phyloP scores from a whole-genome alignment of 1,140 invertebrate genomes.

The Trachymyrmex cornetzi region DNA sequence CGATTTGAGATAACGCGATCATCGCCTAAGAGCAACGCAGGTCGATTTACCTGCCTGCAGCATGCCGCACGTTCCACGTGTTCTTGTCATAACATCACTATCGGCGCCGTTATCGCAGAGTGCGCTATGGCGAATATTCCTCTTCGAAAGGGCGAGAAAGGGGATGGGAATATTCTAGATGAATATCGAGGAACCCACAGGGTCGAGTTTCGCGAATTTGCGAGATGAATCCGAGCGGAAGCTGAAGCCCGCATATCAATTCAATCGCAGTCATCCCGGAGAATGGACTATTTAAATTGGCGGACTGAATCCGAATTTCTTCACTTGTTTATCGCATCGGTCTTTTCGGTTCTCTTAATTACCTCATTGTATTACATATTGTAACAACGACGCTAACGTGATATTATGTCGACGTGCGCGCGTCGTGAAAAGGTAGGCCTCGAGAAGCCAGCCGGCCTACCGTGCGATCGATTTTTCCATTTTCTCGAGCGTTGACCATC shows the following conservation, averaged over 20 bases:
- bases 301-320: background rate
- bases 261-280: too few species aligned
- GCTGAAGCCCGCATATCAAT: too few species aligned
- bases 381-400: background rate
- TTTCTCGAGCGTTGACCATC: constrained; percentile 59
- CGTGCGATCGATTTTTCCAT: constrained; percentile 58
- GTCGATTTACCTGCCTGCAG: constrained; percentile 22
- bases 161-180: background rate
- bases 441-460: background rate
- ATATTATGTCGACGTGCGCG: constrained; percentile 6
- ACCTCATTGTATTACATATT: background rate
- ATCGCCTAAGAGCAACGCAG: background rate
- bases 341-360: background rate
- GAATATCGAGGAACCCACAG: background rate
- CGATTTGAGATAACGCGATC: constrained; percentile 62
- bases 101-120: background rate
- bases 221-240: background rate
- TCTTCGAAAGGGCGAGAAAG: background rate
- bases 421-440: constrained; percentile 13
- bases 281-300: background rate
- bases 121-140: background rate
- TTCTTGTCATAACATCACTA: constrained; percentile 5
- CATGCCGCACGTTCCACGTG: constrained; percentile 30
- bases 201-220: background rate
- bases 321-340: background rate